A percentile compares a stretch with the other conserved stretches of the same genome.
Conservation (phyloP, 2,113 vertebrate species). For the Callocephalon fimbriatum region DNA sequence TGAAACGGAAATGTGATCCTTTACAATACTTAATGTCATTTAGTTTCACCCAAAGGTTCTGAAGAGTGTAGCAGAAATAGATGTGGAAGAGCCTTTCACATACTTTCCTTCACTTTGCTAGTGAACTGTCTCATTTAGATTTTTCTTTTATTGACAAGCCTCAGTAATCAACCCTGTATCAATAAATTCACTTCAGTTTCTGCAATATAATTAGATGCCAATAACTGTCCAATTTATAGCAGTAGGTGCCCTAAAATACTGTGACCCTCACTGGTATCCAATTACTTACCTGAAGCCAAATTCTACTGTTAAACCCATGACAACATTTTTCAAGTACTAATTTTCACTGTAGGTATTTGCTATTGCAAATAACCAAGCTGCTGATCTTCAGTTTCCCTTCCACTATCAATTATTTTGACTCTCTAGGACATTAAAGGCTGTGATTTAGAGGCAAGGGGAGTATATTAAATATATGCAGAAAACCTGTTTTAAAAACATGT, state of each 20-base stretch:
- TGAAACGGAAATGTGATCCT: neutral
- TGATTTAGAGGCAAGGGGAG: neutral
- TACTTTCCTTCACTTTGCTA: neutral
- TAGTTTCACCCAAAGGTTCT: neutral
- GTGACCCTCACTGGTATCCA: neutral
- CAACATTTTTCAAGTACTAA: neutral
- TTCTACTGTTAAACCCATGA: neutral
- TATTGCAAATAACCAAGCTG: neutral
- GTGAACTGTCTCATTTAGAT: neutral
- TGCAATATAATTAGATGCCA: neutral
- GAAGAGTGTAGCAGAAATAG: neutral
- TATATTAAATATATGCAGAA: neutral
- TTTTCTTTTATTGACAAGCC: neutral
- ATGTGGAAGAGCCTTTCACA: neutral
- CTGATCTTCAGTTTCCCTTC: neutral
- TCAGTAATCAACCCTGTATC: neutral
- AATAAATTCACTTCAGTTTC: neutral
- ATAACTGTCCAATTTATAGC: neutral
- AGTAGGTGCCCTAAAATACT: neutral
- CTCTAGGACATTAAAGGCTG: neutral
- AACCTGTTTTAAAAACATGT: neutral
- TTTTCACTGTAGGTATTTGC: neutral
- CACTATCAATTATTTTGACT: neutral
- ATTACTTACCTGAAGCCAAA: neutral
- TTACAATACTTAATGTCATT: neutral